These are phyloP conservation scores for Microctonus brassicae DNA, from an alignment of 2,888 invertebrate genomes.

Conservation along the genomic window DNA sequence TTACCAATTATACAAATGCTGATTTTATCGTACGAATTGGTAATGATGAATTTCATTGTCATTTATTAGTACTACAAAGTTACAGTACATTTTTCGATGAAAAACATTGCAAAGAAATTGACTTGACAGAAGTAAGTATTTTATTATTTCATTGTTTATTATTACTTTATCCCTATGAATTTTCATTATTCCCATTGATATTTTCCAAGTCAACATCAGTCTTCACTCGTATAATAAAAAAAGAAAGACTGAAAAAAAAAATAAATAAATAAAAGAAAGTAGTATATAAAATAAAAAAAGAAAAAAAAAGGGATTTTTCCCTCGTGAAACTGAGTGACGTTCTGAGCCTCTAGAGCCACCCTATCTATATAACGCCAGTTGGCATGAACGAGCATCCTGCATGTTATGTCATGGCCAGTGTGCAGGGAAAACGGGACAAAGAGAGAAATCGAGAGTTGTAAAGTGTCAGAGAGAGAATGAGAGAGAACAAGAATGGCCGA, in stretches of 20 bases:
- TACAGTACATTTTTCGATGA: constrained; percentile 78
- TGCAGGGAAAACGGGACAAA: not conserved
- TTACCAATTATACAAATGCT: constrained; percentile 79
- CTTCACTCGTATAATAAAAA: constrained; percentile 20
- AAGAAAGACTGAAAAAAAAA: not conserved
- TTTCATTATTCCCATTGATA: not conserved
- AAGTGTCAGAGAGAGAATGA: not conserved
- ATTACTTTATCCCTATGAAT: not conserved
- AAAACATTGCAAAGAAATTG: constrained; percentile 63
- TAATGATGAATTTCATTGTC: constrained; percentile 78
- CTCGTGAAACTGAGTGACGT: constrained; percentile 21
- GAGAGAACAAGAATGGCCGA: constrained; percentile 5
- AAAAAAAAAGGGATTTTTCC: not conserved
- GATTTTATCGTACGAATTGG: constrained; percentile 78
- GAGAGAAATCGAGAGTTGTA: not conserved
- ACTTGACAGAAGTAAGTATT: constrained; percentile 59
- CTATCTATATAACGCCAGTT: constrained; percentile 13
- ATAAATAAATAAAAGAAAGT: no score
- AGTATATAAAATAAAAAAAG: not conserved
- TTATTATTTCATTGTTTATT: not conserved
- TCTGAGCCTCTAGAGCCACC: constrained; percentile 1
- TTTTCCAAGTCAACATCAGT: not conserved
- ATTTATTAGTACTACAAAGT: constrained; percentile 78
- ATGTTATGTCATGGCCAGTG: constrained; percentile 13
- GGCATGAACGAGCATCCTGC: constrained; percentile 26